Base-by-base conservation (phyloP, 2,888 invertebrate species). In the Stegana nigrithorax region DNA sequence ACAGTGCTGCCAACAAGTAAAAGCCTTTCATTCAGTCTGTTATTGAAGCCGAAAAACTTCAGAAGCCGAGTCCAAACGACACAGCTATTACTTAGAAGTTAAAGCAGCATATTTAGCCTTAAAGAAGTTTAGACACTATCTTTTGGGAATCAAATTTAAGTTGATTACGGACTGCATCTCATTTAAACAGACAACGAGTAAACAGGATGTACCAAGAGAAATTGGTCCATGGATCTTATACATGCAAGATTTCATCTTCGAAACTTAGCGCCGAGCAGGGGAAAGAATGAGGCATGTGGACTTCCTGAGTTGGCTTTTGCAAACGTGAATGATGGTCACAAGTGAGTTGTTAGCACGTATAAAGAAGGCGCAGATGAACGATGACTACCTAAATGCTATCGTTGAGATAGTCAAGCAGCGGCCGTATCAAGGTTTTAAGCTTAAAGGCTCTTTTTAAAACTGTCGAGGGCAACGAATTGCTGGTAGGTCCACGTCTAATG, bases 121-220 rank as follows among this genome's bases (percentile, higher is more conserved):
- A 7, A 67, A 69, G 45, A 76, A 71, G 27, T 78, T 72, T 60
- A 55, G 72, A 0, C 60, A 67, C 19, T 76, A 73, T 72, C 68
- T 71, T 1, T 39, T 73, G 0, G 68, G 65, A 19, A 50, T 51
- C 10, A 29, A 19, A 17, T 67, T 66, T 21, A 63, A 58, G 12
- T 27, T 64, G 29, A 56, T 66, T 0, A 62, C 66, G 25, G 65
- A 26, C 12, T 39, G 39, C 10, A 17, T 5, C 2, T n/a, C 66
- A 0, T 66, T 69, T 14, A 50, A 59, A 25, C 58, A 60, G 17
- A 66, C 66, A 19, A 56, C 65, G 60, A 59, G 17, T 26, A 42
- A 39, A n/a, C n/a, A 39, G 5, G 64, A 67, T 25, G 21, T 64
- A 17, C 36, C 47, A 4, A 25, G 60, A 17, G 59, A 60, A 66